These are phyloP conservation scores for Dromiciops gliroides DNA, from an alignment of 2,113 vertebrate genomes.

Conservation along the genomic window DNA sequence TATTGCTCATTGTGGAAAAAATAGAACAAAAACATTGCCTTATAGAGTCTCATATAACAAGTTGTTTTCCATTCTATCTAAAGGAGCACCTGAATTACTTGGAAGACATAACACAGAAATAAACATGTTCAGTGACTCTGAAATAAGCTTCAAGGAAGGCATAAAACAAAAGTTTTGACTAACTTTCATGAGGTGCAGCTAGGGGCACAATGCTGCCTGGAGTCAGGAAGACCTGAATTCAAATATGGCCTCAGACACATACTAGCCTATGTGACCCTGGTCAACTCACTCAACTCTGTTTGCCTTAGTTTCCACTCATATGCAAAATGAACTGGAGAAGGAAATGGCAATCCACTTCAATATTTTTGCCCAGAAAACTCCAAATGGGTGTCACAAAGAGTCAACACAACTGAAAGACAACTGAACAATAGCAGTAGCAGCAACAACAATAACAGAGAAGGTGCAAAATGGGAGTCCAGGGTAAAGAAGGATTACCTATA, in stretches of 20 bases:
- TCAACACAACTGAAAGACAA: neutral
- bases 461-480: neutral
- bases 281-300: neutral
- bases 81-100: neutral
- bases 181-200: neutral
- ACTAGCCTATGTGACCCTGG: neutral
- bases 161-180: no score
- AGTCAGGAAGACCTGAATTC: neutral
- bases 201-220: neutral
- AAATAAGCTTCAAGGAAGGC: neutral
- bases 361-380: neutral
- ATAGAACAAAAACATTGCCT: neutral
- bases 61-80: neutral
- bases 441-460: neutral
- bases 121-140: neutral
- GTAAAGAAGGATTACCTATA: neutral
- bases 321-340: no score
- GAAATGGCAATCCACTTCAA: neutral
- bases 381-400: neutral
- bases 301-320: no score
- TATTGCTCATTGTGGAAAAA: neutral
- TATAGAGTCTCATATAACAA: neutral
- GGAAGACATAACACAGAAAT: neutral
- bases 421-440: no score
- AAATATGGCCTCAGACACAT: neutral